These are phyloP conservation scores for Penaeus japonicus DNA, from an alignment of 1,140 invertebrate genomes.

Conservation along the genomic window DNA sequence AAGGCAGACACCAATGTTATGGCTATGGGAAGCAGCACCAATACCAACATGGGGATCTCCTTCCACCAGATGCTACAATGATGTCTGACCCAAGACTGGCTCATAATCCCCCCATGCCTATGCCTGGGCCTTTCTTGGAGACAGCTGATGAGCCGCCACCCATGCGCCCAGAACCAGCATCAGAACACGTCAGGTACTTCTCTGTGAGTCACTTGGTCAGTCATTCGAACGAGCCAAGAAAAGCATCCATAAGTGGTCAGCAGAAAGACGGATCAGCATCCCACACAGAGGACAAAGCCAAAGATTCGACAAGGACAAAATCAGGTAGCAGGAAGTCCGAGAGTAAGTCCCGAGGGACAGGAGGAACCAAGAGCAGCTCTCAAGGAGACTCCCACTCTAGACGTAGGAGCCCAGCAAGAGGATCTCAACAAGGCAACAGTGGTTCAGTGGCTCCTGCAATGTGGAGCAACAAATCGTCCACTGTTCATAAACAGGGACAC, in stretches of 20 bases:
- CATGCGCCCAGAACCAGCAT: constrained; percentile 44
- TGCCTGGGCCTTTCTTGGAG: constrained; percentile 48
- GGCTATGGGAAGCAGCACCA: constrained; percentile 51
- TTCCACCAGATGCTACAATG: constrained; percentile 39
- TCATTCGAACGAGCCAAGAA: constrained; percentile 42
- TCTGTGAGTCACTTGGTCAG: constrained; percentile 58
- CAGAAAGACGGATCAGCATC: constrained; percentile 32
- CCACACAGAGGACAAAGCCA: constrained; percentile 53
- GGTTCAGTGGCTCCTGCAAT: constrained; percentile 26
- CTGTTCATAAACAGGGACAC: constrained; percentile 51
- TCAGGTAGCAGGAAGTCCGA: constrained; percentile 48
- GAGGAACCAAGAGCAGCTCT: constrained; percentile 35
- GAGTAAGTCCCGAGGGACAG: constrained; percentile 52
- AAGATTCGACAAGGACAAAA: constrained; percentile 45
- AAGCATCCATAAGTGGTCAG: constrained; percentile 22
- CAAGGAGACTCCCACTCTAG: constrained; percentile 47
- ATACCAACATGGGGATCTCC: constrained; percentile 48
- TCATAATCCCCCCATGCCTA: constrained; percentile 36
- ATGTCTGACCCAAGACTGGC: constrained; percentile 39
- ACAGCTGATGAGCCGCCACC: constrained; percentile 38
- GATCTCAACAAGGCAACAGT: constrained; percentile 53
- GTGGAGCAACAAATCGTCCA: constrained; percentile 54
- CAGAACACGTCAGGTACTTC: constrained; percentile 56
- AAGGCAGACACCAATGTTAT: constrained; percentile 49
- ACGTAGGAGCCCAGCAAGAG: constrained; percentile 55